phyloP scores from a whole-genome alignment of 2,888 invertebrate genomes.

The Spialia ferax region DNA sequence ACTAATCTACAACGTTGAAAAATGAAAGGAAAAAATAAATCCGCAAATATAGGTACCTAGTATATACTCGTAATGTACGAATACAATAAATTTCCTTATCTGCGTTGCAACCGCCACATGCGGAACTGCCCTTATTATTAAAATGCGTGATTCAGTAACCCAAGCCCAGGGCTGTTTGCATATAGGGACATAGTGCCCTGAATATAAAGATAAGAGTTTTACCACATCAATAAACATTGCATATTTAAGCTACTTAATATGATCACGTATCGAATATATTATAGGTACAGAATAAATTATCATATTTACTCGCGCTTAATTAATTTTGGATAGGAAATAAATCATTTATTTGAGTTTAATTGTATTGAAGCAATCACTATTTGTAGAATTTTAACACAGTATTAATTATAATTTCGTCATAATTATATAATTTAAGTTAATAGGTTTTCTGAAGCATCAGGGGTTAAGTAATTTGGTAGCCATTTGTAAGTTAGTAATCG shows the following conservation, averaged over 20 bases:
- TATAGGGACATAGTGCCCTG: conserved; percentile 23
- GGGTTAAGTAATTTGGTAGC: too few relatives aligned
- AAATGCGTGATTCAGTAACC: conserved; percentile 21
- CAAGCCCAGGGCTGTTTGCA: conserved; percentile 23
- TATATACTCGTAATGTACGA: too few relatives aligned
- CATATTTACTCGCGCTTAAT: conserved; percentile 11
- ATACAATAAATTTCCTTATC: too few relatives aligned
- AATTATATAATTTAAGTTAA: too few relatives aligned
- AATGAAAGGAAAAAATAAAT: too few relatives aligned
- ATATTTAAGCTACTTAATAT: conserved; percentile 23
- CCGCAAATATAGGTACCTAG: too few relatives aligned
- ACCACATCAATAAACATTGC: conserved; percentile 25
- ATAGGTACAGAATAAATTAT: conserved; percentile 29
- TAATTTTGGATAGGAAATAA: conserved; percentile 11
- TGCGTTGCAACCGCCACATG: not conserved
- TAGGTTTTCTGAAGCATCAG: too few relatives aligned
- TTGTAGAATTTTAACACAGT: not conserved
- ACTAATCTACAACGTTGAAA: too few relatives aligned
- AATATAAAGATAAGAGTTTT: conserved; percentile 24
- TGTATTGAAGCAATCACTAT: not conserved
- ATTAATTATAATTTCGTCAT: not conserved
- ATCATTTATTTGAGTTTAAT: conserved; percentile 3
- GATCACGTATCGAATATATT: conserved; percentile 20
- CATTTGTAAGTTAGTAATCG: too few relatives aligned
- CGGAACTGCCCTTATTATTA: conserved; percentile 7